These are phyloP conservation scores for Actenoides lindsayi DNA, from an alignment of 2,113 vertebrate species.

Conservation along the genomic window DNA sequence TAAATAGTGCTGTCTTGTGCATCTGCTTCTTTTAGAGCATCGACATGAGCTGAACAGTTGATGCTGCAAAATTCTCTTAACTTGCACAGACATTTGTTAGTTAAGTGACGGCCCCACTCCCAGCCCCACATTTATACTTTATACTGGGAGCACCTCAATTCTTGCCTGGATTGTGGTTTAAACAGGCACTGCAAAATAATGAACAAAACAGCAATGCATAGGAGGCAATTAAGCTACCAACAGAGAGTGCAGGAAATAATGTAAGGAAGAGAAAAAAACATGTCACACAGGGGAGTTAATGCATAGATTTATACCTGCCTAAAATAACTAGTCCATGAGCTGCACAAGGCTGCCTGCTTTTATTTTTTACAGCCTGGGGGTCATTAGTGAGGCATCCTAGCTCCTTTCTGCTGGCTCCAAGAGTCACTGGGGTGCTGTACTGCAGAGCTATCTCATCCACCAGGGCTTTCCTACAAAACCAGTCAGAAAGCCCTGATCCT, in stretches of 20 bases:
- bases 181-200: background rate
- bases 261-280: background rate
- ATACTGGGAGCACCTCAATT: background rate
- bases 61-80: background rate
- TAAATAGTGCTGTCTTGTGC: conserved; percentile 6
- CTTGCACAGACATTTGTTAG: background rate
- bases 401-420: background rate
- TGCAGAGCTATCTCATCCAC: background rate
- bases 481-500: background rate
- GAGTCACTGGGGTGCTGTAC: background rate
- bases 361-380: background rate
- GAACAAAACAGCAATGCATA: background rate
- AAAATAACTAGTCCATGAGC: background rate
- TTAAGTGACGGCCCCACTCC: background rate
- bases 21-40: conserved; percentile 5
- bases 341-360: background rate
- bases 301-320: background rate
- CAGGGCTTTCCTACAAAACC: background rate
- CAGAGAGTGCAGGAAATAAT: background rate
- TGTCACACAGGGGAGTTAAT: background rate
- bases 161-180: background rate
- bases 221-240: background rate
- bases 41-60: background rate
- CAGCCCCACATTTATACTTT: background rate
- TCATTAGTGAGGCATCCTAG: background rate